Conservation (phyloP, 2,797 vertebrate genomes). For the Lepus townsendii region DNA sequence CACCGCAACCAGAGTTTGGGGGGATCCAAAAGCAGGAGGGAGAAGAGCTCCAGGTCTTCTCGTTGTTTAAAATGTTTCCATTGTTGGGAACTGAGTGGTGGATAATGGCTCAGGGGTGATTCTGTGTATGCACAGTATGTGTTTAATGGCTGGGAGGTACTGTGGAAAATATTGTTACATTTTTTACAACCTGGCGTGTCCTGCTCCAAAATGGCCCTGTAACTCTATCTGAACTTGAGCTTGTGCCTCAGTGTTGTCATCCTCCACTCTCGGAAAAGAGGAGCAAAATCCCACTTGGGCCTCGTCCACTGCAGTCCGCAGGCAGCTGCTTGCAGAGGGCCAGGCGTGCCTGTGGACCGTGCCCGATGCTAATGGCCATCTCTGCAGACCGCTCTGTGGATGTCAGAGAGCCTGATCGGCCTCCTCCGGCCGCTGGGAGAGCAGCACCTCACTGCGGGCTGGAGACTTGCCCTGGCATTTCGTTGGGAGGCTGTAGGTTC, state of each 20-base stretch:
- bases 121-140: slow-evolving; percentile 74
- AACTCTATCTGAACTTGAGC: slow-evolving; percentile 70
- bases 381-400: neutral
- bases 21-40: neutral
- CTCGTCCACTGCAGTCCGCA: neutral
- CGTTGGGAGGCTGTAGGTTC: neutral
- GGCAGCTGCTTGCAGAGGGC: neutral
- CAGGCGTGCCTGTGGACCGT: neutral
- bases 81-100: slow-evolving; percentile 84
- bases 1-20: slow-evolving; percentile 4
- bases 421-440: neutral
- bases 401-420: neutral
- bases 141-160: slow-evolving; percentile 86
- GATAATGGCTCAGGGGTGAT: slow-evolving; percentile 82
- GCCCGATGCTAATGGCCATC: neutral
- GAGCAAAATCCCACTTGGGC: neutral
- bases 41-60: slow-evolving; percentile 59
- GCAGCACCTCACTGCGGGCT: neutral
- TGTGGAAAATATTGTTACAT: slow-evolving; percentile 86
- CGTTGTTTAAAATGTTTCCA: slow-evolving; percentile 83
- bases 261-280: slow-evolving; percentile 8
- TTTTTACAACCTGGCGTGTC: slow-evolving; percentile 68
- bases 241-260: slow-evolving; percentile 64
- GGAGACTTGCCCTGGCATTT: neutral
- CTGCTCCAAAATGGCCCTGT: slow-evolving; percentile 75